Percentiles rank a stretch among this genome's conserved stretches.
Evolutionary conservation across 1,140 invertebrate species (phyloP).

Genomic region (Centruroides vittatus): DNA sequence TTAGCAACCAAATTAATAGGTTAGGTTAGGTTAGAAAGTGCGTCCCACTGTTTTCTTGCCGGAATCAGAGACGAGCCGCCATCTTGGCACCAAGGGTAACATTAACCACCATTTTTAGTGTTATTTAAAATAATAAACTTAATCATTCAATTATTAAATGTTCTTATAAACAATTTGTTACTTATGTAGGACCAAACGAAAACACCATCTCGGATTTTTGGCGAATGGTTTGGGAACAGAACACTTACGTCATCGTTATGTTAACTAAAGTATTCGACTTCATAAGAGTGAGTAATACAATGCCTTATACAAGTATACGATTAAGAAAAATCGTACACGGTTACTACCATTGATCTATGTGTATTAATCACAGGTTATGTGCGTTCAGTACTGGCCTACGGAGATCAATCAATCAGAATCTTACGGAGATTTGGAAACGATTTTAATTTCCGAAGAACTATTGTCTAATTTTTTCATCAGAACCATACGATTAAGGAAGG

Average conservation of each 20-base stretch:
- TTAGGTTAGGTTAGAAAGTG: too few relatives aligned
- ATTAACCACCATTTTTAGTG: neutral
- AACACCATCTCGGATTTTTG: slow-evolving; percentile 82
- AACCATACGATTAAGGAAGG: slow-evolving; percentile 64
- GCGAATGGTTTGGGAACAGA: slow-evolving; percentile 95
- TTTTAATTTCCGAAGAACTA: slow-evolving; percentile 69
- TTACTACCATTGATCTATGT: neutral
- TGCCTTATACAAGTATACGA: neutral
- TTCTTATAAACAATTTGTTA: neutral
- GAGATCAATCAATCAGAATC: slow-evolving; percentile 68
- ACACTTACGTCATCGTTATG: slow-evolving; percentile 76
- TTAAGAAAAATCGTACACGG: neutral
- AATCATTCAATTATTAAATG: neutral
- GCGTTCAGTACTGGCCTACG: slow-evolving; percentile 85
- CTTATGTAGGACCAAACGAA: slow-evolving; percentile 49
- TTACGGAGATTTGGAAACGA: slow-evolving; percentile 73
- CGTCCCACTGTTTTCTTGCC: too few relatives aligned
- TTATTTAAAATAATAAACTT: neutral
- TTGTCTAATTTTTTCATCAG: slow-evolving; percentile 84
- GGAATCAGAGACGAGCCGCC: too few relatives aligned
- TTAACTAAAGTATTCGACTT: slow-evolving; percentile 88
- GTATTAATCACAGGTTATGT: slow-evolving; percentile 48
- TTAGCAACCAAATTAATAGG: too few relatives aligned
- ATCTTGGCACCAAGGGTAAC: too few relatives aligned
- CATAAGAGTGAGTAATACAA: slow-evolving; percentile 49